Evolutionary conservation across 2,888 invertebrate genomes (phyloP).

Genomic region (Drosophila emarginata): DNA sequence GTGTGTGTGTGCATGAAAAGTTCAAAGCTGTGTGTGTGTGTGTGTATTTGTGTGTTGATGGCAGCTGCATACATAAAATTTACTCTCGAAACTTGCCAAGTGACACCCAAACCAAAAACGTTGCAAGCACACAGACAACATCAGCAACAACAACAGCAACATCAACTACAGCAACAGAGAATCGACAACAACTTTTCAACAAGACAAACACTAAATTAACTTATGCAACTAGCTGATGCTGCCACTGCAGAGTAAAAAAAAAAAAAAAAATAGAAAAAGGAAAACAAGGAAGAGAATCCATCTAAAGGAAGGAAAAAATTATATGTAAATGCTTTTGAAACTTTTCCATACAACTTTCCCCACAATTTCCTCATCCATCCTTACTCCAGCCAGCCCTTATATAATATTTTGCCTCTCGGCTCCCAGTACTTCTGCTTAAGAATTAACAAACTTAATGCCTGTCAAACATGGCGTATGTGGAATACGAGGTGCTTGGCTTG

Average conservation of each 20-base stretch:
- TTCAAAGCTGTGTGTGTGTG: constrained; percentile 25
- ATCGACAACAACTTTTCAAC: constrained; percentile 40
- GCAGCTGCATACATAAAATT: constrained; percentile 47
- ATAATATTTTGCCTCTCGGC: neutral
- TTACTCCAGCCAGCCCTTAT: neutral
- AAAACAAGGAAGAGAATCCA: neutral
- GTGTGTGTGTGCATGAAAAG: constrained; percentile 13
- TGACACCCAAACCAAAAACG: constrained; percentile 29
- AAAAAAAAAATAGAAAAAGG: constrained; percentile 14
- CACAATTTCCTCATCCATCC: constrained; percentile 1
- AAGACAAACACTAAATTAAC: constrained; percentile 73
- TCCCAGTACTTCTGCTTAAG: constrained; percentile 49
- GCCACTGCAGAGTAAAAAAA: neutral
- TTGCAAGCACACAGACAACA: constrained; percentile 15
- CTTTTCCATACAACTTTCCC: constrained; percentile 44
- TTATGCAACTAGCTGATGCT: constrained; percentile 63
- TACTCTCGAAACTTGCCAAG: constrained; percentile 30
- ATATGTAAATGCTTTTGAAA: constrained; percentile 60
- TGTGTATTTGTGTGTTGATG: constrained; percentile 9
- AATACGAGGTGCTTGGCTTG: constrained; percentile 19
- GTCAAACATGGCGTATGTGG: constrained; percentile 59
- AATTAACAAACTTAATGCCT: constrained; percentile 62
- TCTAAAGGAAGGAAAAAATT: constrained; percentile 26
- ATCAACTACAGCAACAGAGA: constrained; percentile 10
- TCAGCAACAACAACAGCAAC: constrained; percentile 6